Percentiles rank a stretch among this genome's conserved stretches.
phyloP scores from a whole-genome alignment of 2,113 vertebrate genomes.

The Panthera tigris region DNA sequence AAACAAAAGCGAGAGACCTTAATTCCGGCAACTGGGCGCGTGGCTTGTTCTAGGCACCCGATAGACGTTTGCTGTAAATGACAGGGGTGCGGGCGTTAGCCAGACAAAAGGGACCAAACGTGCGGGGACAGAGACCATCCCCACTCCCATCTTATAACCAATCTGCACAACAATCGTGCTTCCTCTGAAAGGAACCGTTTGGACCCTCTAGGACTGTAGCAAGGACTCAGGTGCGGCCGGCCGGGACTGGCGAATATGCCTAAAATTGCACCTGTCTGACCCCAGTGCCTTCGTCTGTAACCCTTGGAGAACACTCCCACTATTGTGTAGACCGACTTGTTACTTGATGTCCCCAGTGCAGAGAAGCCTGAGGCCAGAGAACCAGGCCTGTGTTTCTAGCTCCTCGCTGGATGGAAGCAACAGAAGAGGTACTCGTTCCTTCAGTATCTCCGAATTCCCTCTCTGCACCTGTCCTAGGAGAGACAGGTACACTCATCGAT shows the following conservation, averaged over 20 bases:
- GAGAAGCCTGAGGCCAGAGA: not conserved
- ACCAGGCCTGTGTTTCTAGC: not conserved
- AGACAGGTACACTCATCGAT: too few relatives aligned
- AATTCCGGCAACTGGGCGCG: too few relatives aligned
- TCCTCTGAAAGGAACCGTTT: not conserved
- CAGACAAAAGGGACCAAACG: not conserved
- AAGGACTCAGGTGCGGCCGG: accelerated
- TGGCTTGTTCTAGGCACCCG: not conserved
- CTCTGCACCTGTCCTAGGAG: not conserved
- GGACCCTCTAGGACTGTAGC: accelerated
- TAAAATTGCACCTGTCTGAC: not conserved
- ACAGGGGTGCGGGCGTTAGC: accelerated
- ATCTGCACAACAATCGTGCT: too few relatives aligned
- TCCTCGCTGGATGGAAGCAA: not conserved
- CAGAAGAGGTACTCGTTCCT: too few relatives aligned
- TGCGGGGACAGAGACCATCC: not conserved
- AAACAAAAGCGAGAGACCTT: not conserved
- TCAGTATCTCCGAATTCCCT: not conserved
- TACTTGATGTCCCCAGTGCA: not conserved
- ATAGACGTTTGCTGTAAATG: not conserved
- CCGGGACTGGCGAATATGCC: too few relatives aligned
- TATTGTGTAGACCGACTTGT: not conserved
- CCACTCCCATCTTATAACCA: not conserved
- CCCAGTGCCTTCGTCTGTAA: not conserved
- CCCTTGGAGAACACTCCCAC: too few relatives aligned